Conservation (phyloP, 2,113 vertebrate species). For the Microcebus griseorufus region DNA sequence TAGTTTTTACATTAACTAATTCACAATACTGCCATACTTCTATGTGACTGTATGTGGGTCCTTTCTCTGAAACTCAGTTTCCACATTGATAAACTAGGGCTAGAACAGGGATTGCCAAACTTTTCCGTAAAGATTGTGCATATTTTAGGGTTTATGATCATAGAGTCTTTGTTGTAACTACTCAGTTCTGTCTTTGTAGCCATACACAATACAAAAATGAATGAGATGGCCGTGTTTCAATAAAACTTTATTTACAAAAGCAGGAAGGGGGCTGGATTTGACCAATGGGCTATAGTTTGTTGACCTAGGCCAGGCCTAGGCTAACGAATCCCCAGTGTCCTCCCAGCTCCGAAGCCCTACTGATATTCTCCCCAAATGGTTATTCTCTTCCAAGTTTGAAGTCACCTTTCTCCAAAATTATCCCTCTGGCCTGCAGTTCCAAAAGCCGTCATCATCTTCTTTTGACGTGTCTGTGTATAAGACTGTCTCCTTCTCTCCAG, state of each 20-base stretch:
- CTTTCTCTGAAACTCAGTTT: background rate
- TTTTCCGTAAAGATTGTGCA: background rate
- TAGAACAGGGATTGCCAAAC: background rate
- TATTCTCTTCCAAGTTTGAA: slow-evolving; percentile 59
- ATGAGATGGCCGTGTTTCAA: background rate
- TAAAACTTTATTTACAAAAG: slow-evolving; percentile 55
- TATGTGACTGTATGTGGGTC: background rate
- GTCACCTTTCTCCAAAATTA: slow-evolving; percentile 59
- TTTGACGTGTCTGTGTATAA: slow-evolving; percentile 38
- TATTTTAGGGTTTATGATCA: background rate
- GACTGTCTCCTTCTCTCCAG: slow-evolving; percentile 65
- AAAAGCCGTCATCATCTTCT: slow-evolving; percentile 38
- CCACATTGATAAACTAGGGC: background rate
- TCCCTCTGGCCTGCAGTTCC: slow-evolving; percentile 38
- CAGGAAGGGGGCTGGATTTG: background rate
- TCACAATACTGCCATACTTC: background rate
- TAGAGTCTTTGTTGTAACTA: background rate
- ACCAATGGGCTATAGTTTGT: background rate
- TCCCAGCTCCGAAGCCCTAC: background rate
- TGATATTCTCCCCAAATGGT: background rate
- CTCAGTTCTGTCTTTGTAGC: background rate
- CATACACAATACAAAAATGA: background rate
- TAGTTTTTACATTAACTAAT: background rate
- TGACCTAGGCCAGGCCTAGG: background rate
- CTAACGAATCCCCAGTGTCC: background rate